Evolutionary conservation across 2,113 vertebrate genomes (phyloP).

Genomic region (chimpanzee (Pan troglodytes)): DNA sequence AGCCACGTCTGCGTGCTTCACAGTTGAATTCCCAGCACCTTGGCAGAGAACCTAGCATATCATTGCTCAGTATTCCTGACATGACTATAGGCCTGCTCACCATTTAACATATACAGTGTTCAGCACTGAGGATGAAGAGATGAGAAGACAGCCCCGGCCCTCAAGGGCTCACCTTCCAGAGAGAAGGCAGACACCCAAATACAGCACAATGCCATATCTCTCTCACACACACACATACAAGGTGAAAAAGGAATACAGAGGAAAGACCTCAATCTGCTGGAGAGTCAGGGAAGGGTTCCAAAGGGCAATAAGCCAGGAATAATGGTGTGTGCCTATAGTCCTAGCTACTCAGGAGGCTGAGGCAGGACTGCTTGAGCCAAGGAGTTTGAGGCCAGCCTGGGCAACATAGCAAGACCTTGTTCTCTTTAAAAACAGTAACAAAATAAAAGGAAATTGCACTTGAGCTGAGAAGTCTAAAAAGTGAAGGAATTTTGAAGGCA

Average conservation of each 20-base stretch:
- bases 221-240: not conserved
- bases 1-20: not conserved
- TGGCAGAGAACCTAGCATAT: not conserved
- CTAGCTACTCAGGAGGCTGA: too few relatives aligned
- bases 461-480: not conserved
- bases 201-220: not conserved
- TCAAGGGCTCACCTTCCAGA: not conserved
- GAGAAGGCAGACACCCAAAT: not conserved
- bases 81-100: not conserved
- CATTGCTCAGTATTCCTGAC: not conserved
- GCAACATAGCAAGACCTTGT: too few relatives aligned
- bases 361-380: too few relatives aligned
- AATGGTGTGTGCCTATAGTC: too few relatives aligned
- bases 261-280: not conserved
- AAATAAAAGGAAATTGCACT: not conserved
- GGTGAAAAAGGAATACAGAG: not conserved
- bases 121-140: not conserved
- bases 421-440: too few relatives aligned
- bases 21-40: not conserved
- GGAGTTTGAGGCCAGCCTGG: too few relatives aligned
- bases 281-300: not conserved
- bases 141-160: not conserved
- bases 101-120: not conserved
- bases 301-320: not conserved
- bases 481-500: conserved; percentile 26